A percentile compares a stretch with the other conserved stretches of the same genome.
phyloP scores from a whole-genome alignment of 2,797 vertebrate genomes.

The Mormyrops boulengeri region DNA sequence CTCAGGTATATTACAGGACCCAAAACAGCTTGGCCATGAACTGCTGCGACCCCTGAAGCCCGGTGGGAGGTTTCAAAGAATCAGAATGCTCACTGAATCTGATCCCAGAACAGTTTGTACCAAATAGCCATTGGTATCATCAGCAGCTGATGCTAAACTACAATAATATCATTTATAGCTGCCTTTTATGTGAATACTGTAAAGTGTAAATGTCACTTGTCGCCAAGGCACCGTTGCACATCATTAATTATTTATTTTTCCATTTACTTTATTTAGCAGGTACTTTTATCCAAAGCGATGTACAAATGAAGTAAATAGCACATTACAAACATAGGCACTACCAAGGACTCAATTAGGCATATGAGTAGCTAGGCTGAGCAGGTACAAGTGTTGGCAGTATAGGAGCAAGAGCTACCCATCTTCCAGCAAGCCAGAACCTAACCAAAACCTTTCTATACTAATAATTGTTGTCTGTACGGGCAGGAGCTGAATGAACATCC shows the following conservation, averaged over 20 bases:
- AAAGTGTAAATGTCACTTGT: background rate
- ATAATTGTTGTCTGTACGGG: background rate
- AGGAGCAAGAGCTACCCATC: background rate
- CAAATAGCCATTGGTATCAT: background rate
- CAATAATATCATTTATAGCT: background rate
- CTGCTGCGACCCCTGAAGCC: background rate
- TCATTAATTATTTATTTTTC: background rate
- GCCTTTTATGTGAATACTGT: background rate
- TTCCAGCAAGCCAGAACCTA: background rate
- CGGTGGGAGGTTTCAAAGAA: background rate
- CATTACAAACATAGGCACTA: background rate
- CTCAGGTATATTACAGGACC: background rate
- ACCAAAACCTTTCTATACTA: background rate
- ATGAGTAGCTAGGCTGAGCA: background rate
- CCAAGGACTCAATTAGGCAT: background rate
- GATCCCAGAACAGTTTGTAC: background rate
- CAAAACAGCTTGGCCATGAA: background rate
- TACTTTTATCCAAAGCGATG: background rate
- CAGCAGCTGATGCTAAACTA: background rate
- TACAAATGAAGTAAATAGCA: background rate
- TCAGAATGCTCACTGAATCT: background rate
- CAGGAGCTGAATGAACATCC: background rate
- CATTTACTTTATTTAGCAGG: background rate
- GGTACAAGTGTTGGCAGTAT: background rate
- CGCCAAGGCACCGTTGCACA: background rate